A percentile compares a stretch with the other conserved stretches of the same genome.
These are phyloP conservation scores for Arvicola amphibius DNA, from an alignment of 2,797 vertebrate genomes.

Conservation along the genomic window DNA sequence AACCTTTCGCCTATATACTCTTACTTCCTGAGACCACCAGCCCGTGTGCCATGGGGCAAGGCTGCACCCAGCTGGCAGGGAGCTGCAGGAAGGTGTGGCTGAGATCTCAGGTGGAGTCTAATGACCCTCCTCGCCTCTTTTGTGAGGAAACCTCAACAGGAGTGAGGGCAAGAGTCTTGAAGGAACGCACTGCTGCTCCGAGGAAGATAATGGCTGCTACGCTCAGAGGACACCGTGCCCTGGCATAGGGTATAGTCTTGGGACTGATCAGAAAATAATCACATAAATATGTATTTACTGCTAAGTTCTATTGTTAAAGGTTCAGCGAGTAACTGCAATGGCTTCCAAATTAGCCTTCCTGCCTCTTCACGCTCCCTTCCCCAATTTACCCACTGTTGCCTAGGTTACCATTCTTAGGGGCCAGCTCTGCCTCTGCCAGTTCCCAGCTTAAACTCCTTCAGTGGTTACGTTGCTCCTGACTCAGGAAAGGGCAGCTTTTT, in stretches of 20 bases:
- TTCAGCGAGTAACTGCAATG: not conserved
- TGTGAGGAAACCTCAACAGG: not conserved
- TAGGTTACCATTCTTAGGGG: not conserved
- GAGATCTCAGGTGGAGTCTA: not conserved
- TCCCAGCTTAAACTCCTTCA: conserved; percentile 5
- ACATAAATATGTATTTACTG: conserved; percentile 19
- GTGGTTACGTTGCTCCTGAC: not conserved
- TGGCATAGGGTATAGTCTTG: not conserved
- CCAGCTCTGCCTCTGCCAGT: conserved; percentile 5
- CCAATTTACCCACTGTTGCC: not conserved
- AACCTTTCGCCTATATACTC: not conserved
- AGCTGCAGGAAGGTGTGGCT: not conserved
- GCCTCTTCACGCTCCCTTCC: not conserved
- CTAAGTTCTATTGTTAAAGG: conserved; percentile 31
- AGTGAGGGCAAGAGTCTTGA: not conserved
- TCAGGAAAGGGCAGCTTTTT: not conserved
- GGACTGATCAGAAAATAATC: not conserved
- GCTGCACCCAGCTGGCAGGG: not conserved
- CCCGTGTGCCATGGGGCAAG: not conserved
- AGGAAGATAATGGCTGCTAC: not conserved
- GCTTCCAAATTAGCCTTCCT: conserved; percentile 15
- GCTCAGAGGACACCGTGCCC: not conserved
- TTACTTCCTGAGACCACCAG: not conserved
- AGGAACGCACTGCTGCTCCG: not conserved
- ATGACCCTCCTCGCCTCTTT: not conserved